Base-by-base conservation (phyloP, 1,140 invertebrate species). In the Zaprionus vittiger region DNA sequence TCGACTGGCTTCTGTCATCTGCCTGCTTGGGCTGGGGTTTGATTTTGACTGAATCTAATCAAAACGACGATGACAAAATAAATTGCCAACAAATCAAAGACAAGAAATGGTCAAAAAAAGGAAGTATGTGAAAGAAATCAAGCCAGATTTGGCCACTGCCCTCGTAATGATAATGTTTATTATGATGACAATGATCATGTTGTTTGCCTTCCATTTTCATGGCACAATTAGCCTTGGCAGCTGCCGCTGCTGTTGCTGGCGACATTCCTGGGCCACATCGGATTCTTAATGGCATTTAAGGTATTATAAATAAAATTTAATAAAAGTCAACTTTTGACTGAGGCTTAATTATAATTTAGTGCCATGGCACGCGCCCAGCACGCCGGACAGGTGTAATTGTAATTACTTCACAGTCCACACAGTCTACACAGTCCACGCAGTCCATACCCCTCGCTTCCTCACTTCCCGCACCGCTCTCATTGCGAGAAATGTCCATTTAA, bases 281-380 rank as follows among this genome's bases (percentile, higher is more conserved):
- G 67, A 67, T 47, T 68, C 69, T 76, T 83, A 89, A 87, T 84
- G 84, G 77, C 75, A 81, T 77, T 87, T 87, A 84, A 87, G 73
- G 74, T 72, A 89, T 81, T 84, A 84, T 81, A 87, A 87, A 89
- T 87, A 87, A 87, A 87, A 87, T 89, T 87, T 89, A 87, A 87
- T 87, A 87, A 87, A 87, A 89, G 84, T 87, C 84, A 81, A 81
- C 84, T 87, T 87, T 87, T 89, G 84, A 87, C 84, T 79, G 71
- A 15, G 41, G 63, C 68, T 68, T 89, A 87, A 87, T 87, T 87
- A 87, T 87, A 89, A 87, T 87, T 87, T 84, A 87, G 81, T 87
- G 69, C 81, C 77, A 38, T 38, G 71, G 81, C 84, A 87, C 84
- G 84, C 81, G 84, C 61, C 56, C 61, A 28, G 38, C 14, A 31